A percentile compares a stretch with the other conserved stretches of the same genome.
These are phyloP conservation scores for Hofmannophila pseudospretella DNA, from an alignment of 2,888 invertebrate species.

Conservation along the genomic window DNA sequence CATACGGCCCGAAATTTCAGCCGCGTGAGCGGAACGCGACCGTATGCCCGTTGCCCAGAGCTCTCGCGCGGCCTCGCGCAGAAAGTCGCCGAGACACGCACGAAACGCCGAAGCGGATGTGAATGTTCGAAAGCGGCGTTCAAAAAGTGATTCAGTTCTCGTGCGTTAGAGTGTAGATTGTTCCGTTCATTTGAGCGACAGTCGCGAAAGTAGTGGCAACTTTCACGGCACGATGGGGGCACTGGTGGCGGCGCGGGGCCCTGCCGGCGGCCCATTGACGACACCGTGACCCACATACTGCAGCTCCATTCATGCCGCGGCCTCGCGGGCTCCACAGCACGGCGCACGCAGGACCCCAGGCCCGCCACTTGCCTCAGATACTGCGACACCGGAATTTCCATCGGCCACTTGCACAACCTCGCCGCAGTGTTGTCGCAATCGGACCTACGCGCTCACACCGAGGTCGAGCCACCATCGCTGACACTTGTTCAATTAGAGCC, in stretches of 20 bases:
- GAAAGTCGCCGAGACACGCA: constrained; percentile 59
- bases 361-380: constrained; percentile 46
- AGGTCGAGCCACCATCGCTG: constrained; percentile 56
- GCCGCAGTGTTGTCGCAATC: constrained; percentile 60
- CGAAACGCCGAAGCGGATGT: constrained; percentile 72
- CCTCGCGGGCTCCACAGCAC: constrained; percentile 44
- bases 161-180: constrained; percentile 63
- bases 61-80: constrained; percentile 28
- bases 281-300: constrained; percentile 76
- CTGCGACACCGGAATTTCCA: constrained; percentile 64
- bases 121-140: constrained; percentile 50
- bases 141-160: constrained; percentile 64
- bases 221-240: constrained; percentile 72
- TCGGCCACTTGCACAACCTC: constrained; percentile 62
- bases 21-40: constrained; percentile 37
- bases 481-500: constrained; percentile 72
- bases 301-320: constrained; percentile 72
- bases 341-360: constrained; percentile 55
- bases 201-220: constrained; percentile 76
- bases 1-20: constrained; percentile 66
- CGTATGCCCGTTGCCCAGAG: constrained; percentile 40
- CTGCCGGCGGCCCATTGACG: constrained; percentile 73
- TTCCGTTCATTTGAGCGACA: constrained; percentile 41
- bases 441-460: constrained; percentile 45
- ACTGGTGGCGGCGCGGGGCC: constrained; percentile 64